Evolutionary conservation across 2,113 vertebrate genomes (phyloP).

Genomic region (Neotoma lepida): DNA sequence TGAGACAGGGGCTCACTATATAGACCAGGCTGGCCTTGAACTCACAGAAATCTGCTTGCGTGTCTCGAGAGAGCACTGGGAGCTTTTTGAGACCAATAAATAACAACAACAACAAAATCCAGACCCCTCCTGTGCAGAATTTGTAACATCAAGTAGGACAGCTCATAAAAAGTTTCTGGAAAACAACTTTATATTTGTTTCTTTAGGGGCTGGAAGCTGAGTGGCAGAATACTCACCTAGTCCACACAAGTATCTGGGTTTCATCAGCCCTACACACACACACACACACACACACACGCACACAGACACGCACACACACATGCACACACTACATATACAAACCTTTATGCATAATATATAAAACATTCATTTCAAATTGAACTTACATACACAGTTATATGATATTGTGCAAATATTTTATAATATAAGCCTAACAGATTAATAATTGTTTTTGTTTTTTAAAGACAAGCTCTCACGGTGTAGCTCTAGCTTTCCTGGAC

Average conservation of each 20-base stretch:
- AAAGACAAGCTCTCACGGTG: not conserved
- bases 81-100: conserved; percentile 6
- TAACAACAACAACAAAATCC: not conserved
- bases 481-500: too few species aligned
- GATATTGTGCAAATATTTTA: conserved; percentile 19
- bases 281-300: not conserved
- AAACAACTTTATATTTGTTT: not conserved
- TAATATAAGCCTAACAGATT: not conserved
- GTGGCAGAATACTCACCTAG: not conserved
- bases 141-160: not conserved
- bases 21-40: not conserved
- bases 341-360: not conserved
- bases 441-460: not conserved
- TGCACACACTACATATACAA: not conserved
- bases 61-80: not conserved
- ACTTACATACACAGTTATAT: not conserved
- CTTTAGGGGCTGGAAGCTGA: not conserved
- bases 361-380: not conserved
- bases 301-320: not conserved
- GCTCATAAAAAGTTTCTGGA: not conserved
- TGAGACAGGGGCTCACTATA: not conserved
- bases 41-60: not conserved
- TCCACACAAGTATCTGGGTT: not conserved
- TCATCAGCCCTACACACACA: too few species aligned
- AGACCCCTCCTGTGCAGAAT: not conserved